These are phyloP conservation scores for Corythoichthys intestinalis DNA, from an alignment of 2,113 vertebrate genomes.

Conservation along the genomic window DNA sequence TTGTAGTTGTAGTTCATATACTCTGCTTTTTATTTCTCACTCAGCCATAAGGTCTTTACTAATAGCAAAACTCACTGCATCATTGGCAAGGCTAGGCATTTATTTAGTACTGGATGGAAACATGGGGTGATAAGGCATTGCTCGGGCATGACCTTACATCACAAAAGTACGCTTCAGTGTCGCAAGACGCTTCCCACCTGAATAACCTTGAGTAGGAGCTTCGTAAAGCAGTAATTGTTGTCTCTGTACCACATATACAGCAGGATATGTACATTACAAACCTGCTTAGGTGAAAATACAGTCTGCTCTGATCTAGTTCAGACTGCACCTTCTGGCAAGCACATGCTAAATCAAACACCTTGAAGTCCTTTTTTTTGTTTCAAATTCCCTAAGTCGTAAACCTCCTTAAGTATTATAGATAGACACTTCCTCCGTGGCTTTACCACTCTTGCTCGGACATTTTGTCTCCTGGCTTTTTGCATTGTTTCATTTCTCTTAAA, in stretches of 20 bases:
- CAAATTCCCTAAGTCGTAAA: slow-evolving; percentile 38
- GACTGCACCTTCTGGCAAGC: slow-evolving; percentile 21
- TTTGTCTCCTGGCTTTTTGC: slow-evolving; percentile 11
- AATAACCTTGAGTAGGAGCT: slow-evolving; percentile 34
- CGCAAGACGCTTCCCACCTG: slow-evolving; percentile 16
- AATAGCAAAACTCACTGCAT: slow-evolving; percentile 12
- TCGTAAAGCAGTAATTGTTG: slow-evolving; percentile 14
- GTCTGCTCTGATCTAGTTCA: slow-evolving; percentile 14
- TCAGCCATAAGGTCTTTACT: not conserved
- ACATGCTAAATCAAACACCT: slow-evolving; percentile 29
- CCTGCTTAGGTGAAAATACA: slow-evolving; percentile 6
- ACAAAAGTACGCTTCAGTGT: slow-evolving; percentile 14
- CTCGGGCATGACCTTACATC: slow-evolving; percentile 14
- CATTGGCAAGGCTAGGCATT: not conserved
- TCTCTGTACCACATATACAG: not conserved
- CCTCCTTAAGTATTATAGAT: slow-evolving; percentile 40
- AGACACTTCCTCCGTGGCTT: slow-evolving; percentile 32
- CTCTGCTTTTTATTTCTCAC: not conserved
- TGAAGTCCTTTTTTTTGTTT: slow-evolving; percentile 35
- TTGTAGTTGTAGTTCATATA: slow-evolving; percentile 1
- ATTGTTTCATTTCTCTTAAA: slow-evolving; percentile 29
- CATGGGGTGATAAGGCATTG: slow-evolving; percentile 10
- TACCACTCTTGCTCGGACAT: slow-evolving; percentile 20
- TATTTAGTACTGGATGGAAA: slow-evolving; percentile 13
- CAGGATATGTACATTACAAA: slow-evolving; percentile 12